These are phyloP conservation scores for Tangara arthus DNA, from an alignment of 2,797 vertebrate species.

Conservation along the genomic window DNA sequence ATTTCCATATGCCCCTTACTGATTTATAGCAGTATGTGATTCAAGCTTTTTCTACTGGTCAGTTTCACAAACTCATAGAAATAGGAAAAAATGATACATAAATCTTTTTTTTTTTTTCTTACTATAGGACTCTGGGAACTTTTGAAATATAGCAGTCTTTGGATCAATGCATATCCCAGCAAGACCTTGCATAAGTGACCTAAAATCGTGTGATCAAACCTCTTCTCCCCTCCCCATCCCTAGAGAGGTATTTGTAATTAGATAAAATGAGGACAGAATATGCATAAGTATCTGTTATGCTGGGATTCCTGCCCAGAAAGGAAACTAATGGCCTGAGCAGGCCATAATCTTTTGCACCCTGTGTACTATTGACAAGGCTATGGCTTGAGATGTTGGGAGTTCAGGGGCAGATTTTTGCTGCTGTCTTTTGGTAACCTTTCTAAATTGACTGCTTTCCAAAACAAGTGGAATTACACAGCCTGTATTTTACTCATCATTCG, in stretches of 20 bases:
- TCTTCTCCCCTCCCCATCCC: conserved; percentile 61
- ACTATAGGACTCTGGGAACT: conserved; percentile 31
- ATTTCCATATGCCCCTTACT: conserved; percentile 3
- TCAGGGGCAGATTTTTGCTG: conserved; percentile 20
- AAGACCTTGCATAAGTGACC: conserved; percentile 66
- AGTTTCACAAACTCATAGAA: background rate
- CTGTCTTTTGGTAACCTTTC: conserved; percentile 30
- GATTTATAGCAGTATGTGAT: conserved; percentile 1
- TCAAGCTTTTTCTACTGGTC: background rate
- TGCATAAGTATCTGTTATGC: conserved; percentile 76
- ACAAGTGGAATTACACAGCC: conserved; percentile 6
- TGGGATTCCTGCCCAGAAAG: conserved; percentile 76
- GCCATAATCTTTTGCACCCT: conserved; percentile 59
- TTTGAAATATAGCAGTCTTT: conserved; percentile 17
- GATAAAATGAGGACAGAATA: conserved; percentile 78
- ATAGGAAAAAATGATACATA: background rate
- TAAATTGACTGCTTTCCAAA: conserved; percentile 42
- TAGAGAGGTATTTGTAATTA: conserved; percentile 74
- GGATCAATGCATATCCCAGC: conserved; percentile 55
- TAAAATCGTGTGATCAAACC: conserved; percentile 71
- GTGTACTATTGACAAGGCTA: conserved; percentile 52
- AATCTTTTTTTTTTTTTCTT: rapidly evolving
- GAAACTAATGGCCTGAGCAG: conserved; percentile 63
- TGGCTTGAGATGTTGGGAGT: background rate
- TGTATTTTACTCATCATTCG: conserved; percentile 1